Percentiles rank a stretch among this genome's conserved stretches.
phyloP scores from a whole-genome alignment of 2,797 vertebrate species.

The Galaxias olidus region DNA sequence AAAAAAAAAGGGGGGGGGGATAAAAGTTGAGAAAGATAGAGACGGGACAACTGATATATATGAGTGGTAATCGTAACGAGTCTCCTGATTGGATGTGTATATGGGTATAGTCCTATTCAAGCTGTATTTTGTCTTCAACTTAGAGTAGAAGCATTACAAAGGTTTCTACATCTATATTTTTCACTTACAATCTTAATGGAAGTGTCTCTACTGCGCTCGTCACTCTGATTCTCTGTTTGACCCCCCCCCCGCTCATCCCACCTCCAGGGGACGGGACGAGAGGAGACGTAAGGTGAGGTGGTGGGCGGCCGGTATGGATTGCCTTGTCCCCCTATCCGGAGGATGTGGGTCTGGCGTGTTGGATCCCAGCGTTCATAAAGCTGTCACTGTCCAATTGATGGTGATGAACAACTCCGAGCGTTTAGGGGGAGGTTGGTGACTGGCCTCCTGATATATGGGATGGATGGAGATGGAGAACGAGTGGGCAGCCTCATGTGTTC shows the following conservation, averaged over 20 bases:
- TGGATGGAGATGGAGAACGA: constrained; percentile 21
- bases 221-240: constrained; percentile 14
- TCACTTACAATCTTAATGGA: no score
- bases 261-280: neutral
- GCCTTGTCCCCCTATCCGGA: constrained; percentile 43
- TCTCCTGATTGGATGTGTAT: constrained; percentile 49
- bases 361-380: constrained; percentile 52
- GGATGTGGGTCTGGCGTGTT: constrained; percentile 44
- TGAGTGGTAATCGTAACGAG: constrained; percentile 62
- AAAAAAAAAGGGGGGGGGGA: constrained; percentile 19
- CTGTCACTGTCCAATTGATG: constrained; percentile 50
- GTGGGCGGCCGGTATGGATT: constrained; percentile 44
- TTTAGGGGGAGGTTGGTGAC: constrained; percentile 26
- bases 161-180: no score
- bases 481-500: neutral
- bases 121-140: no score
- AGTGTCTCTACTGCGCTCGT: constrained; percentile 7
- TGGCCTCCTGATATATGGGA: constrained; percentile 22
- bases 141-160: no score
- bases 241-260: no score
- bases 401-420: constrained; percentile 38
- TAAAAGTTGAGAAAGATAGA: neutral
- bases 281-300: constrained; percentile 17
- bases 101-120: constrained; percentile 34
- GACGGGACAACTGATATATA: constrained; percentile 21